phyloP scores from a whole-genome alignment of 2,113 vertebrate genomes.

The Ariopsis seemanni region DNA sequence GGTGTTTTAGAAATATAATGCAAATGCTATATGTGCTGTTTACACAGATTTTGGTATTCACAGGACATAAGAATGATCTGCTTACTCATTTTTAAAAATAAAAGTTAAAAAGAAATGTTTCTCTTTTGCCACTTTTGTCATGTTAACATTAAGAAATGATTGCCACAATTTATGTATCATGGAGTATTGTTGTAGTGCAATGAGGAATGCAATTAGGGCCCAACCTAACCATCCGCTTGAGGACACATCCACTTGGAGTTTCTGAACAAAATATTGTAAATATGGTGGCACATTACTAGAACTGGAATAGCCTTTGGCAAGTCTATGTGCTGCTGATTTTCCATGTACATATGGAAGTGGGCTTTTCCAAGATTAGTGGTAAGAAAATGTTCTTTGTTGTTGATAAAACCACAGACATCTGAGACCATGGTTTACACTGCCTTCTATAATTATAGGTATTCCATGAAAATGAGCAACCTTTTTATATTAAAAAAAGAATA shows the following conservation, averaged over 20 bases:
- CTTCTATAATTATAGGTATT: background rate
- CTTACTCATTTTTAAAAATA: slow-evolving; percentile 89
- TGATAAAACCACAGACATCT: background rate
- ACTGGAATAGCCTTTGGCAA: background rate
- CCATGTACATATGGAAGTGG: background rate
- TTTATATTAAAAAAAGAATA: background rate
- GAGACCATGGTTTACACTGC: background rate
- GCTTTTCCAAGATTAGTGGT: background rate
- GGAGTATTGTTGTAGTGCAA: background rate
- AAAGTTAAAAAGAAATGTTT: slow-evolving; percentile 67
- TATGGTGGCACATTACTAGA: background rate
- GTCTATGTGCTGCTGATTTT: background rate
- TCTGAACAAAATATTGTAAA: background rate
- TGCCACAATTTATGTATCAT: background rate
- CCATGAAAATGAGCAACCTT: background rate
- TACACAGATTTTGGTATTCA: slow-evolving; percentile 79
- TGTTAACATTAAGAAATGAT: background rate
- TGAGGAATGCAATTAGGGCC: background rate
- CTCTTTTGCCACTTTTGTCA: slow-evolving; percentile 31
- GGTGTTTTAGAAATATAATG: slow-evolving; percentile 80
- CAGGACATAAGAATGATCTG: slow-evolving; percentile 72
- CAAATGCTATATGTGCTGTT: slow-evolving; percentile 77
- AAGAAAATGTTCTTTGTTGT: background rate
- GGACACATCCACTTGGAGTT: background rate
- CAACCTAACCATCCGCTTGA: background rate